A percentile compares a stretch with the other conserved stretches of the same genome.
phyloP scores from a whole-genome alignment of 2,113 vertebrate genomes.

The Cairina moschata region DNA sequence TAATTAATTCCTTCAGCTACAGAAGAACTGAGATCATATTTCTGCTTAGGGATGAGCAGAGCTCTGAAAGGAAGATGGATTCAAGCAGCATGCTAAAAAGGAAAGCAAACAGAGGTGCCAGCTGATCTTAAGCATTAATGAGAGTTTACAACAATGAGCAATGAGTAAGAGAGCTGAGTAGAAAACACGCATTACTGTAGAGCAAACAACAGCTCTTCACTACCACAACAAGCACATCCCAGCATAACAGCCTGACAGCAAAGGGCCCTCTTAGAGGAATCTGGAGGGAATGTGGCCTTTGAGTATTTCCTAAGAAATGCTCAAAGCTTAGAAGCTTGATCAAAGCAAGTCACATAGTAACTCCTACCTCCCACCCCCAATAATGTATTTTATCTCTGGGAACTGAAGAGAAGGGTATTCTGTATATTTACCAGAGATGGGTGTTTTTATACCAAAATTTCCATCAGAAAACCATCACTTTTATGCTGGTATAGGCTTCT shows the following conservation, averaged over 20 bases:
- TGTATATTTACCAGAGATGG: background rate
- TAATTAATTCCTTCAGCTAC: background rate
- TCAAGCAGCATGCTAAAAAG: background rate
- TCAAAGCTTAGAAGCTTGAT: conserved; percentile 1
- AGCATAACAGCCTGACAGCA: background rate
- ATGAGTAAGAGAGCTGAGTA: background rate
- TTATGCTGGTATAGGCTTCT: background rate
- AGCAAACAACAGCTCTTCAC: background rate
- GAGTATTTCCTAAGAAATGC: background rate
- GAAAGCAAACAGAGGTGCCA: background rate
- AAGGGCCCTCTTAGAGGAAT: background rate
- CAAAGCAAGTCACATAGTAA: background rate
- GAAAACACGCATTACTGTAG: background rate
- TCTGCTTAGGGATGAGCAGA: background rate
- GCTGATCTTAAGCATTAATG: background rate
- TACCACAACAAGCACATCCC: background rate
- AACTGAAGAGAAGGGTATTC: background rate
- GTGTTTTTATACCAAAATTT: background rate
- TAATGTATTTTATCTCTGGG: background rate
- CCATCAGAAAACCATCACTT: background rate
- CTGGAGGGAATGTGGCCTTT: background rate
- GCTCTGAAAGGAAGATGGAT: background rate
- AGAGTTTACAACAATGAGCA: background rate
- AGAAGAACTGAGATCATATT: background rate
- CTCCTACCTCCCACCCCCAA: background rate